These are phyloP conservation scores for Ammodytes dubius DNA, from an alignment of 2,113 vertebrate species.

Conservation along the genomic window DNA sequence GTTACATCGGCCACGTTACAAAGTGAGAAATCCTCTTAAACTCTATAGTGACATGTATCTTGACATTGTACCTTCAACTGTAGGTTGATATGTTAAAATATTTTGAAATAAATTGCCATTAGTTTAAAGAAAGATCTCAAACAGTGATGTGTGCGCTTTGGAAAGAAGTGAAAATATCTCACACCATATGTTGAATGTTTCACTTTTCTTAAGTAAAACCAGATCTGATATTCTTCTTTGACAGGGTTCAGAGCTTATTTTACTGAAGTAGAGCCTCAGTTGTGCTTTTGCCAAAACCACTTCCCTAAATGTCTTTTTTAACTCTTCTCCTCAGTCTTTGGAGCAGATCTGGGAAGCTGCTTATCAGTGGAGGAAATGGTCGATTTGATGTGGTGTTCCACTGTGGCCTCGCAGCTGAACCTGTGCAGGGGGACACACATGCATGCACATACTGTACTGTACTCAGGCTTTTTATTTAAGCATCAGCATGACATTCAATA, in stretches of 20 bases:
- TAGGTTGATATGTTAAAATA: not conserved
- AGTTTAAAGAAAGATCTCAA: not conserved
- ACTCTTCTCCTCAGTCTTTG: constrained; percentile 44
- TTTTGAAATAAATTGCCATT: not conserved
- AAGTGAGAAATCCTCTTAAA: not conserved
- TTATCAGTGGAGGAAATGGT: constrained; percentile 82
- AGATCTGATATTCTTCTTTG: constrained; percentile 27
- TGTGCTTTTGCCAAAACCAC: constrained; percentile 69
- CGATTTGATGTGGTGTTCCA: constrained; percentile 81
- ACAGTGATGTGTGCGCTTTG: not conserved
- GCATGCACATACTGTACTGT: not conserved
- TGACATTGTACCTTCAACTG: not conserved
- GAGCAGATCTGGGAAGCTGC: constrained; percentile 81
- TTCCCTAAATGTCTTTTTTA: constrained; percentile 58
- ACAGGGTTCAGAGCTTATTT: not conserved
- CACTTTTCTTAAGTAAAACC: constrained; percentile 15
- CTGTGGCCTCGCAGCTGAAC: constrained; percentile 67
- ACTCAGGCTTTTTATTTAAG: not conserved
- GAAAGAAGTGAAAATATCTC: constrained; percentile 24
- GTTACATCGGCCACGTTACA: not conserved
- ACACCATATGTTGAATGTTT: constrained; percentile 9
- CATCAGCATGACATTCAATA: not conserved
- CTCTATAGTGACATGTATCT: not conserved
- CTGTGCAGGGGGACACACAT: constrained; percentile 12
- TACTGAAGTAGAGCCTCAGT: constrained; percentile 6